Evolutionary conservation across 2,797 vertebrate species (phyloP).

Genomic region (Staurois parvus): DNA sequence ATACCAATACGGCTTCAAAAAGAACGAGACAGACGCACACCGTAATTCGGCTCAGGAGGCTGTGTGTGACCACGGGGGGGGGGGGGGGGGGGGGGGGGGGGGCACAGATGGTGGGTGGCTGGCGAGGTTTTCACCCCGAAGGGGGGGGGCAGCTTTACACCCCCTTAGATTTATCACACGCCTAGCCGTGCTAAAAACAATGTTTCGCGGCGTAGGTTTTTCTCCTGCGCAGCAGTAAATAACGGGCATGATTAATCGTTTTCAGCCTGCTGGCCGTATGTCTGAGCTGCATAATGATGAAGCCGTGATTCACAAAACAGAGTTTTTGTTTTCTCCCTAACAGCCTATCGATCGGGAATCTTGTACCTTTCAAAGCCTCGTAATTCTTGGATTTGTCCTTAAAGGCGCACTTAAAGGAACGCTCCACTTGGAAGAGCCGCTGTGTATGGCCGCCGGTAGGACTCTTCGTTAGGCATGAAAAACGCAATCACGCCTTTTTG

Average conservation of each 20-base stretch:
- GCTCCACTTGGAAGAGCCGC: no score
- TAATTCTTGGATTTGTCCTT: no score
- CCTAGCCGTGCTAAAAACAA: neutral
- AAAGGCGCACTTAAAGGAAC: no score
- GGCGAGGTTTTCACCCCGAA: neutral
- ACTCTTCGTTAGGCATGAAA: no score
- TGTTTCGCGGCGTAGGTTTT: constrained; percentile 11
- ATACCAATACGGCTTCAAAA: neutral
- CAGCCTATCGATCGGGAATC: neutral
- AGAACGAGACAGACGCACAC: neutral
- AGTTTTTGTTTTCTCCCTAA: neutral
- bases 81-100: neutral
- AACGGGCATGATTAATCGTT: constrained; percentile 28
- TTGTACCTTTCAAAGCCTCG: neutral
- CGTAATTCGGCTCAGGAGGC: neutral
- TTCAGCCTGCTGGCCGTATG: neutral
- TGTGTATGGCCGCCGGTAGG: no score
- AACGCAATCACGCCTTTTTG: no score
- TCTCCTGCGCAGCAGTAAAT: constrained; percentile 23
- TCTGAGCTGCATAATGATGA: constrained; percentile 31
- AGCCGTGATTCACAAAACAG: neutral
- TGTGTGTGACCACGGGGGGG: neutral
- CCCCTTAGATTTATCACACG: neutral
- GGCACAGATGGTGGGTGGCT: constrained; percentile 28
- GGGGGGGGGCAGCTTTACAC: neutral